A percentile compares a stretch with the other conserved stretches of the same genome.
Conservation (phyloP, 2,113 vertebrate species). For the Crotalus helleri region DNA sequence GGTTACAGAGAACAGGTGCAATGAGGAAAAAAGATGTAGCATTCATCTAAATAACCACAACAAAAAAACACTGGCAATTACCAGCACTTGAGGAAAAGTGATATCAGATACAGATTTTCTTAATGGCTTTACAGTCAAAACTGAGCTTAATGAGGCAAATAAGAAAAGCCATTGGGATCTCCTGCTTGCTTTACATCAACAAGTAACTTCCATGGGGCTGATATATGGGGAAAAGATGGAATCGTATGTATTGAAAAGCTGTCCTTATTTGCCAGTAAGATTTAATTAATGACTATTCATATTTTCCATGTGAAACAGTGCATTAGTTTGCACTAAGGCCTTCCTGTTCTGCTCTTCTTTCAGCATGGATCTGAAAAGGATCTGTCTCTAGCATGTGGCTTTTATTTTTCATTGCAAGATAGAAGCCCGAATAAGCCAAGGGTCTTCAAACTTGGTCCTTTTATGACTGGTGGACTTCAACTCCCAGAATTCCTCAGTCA, state of each 20-base stretch:
- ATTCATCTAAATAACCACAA: background rate
- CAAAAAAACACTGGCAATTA: background rate
- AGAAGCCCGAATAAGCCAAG: background rate
- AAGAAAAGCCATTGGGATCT: constrained; percentile 42
- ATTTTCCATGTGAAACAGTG: constrained; percentile 19
- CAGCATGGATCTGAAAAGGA: constrained; percentile 20
- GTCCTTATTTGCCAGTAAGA: constrained; percentile 25
- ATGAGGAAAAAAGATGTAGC: background rate
- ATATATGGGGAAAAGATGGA: constrained; percentile 11
- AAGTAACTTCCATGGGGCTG: constrained; percentile 48
- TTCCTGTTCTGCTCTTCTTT: constrained; percentile 4
- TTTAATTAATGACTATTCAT: constrained; percentile 14
- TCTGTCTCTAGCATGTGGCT: background rate
- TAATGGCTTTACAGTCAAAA: constrained; percentile 41
- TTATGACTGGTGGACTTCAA: no score
- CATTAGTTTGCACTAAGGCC: constrained; percentile 26
- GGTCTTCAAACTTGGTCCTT: no score
- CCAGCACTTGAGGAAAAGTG: constrained; percentile 46
- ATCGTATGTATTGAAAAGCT: constrained; percentile 24
- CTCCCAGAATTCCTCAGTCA: no score
- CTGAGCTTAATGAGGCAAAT: constrained; percentile 57
- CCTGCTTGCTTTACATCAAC: constrained; percentile 43
- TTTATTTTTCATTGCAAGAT: constrained; percentile 1
- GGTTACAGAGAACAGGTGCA: constrained; percentile 25
- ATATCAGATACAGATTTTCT: constrained; percentile 40